These are phyloP conservation scores for Zeugodacus cucurbitae DNA, from an alignment of 1,140 invertebrate genomes.

Conservation along the genomic window DNA sequence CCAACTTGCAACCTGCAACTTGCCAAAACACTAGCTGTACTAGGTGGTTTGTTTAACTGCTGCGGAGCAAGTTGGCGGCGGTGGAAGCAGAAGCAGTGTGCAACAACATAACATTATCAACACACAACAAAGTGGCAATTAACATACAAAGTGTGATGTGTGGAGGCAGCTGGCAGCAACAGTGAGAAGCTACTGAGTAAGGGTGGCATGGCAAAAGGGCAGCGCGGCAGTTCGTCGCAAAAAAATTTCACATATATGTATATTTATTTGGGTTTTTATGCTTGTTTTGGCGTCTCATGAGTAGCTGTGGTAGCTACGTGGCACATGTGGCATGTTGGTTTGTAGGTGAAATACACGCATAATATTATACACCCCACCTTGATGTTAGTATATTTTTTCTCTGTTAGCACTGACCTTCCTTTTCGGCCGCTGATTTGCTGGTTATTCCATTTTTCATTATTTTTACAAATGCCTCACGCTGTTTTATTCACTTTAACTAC, in stretches of 20 bases:
- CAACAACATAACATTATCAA: constrained; percentile 23
- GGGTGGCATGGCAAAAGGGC: too few relatives aligned
- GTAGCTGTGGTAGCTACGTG: too few relatives aligned
- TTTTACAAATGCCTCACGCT: background rate
- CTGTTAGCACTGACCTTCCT: background rate
- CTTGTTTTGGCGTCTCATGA: too few relatives aligned
- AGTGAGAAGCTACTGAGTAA: background rate
- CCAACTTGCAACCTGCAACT: background rate
- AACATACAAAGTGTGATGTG: constrained; percentile 1
- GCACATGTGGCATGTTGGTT: background rate
- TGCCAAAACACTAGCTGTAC: background rate
- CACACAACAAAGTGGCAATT: constrained; percentile 24
- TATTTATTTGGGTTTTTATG: too few relatives aligned
- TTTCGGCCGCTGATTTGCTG: background rate
- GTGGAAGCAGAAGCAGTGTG: background rate
- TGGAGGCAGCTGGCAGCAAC: background rate
- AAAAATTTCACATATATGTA: background rate
- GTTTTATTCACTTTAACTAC: background rate
- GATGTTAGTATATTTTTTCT: background rate
- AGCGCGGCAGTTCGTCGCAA: too few relatives aligned
- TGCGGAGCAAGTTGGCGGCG: background rate
- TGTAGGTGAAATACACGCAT: background rate
- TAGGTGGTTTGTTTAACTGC: background rate
- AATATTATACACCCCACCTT: too few relatives aligned
- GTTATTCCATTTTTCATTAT: background rate